Conservation (phyloP, 2,797 vertebrate genomes). For the Eulemur mongoz region DNA sequence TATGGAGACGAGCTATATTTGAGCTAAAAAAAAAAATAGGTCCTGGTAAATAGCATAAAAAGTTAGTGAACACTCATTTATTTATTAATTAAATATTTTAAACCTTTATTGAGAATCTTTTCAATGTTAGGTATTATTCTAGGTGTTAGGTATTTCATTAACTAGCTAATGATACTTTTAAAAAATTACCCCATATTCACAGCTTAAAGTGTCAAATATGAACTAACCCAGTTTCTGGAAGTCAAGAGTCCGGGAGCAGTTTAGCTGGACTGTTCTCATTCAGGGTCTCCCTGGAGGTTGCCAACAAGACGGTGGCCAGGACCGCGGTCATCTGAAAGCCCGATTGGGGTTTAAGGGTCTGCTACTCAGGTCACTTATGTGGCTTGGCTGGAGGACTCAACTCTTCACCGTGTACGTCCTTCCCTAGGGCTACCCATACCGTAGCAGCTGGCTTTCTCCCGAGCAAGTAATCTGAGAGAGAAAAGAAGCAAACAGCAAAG, state of each 20-base stretch:
- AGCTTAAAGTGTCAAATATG: neutral
- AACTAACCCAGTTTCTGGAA: neutral
- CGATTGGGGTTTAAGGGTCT: neutral
- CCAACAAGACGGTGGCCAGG: neutral
- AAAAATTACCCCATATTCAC: neutral
- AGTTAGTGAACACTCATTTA: neutral
- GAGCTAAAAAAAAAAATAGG: neutral
- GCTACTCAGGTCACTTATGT: neutral
- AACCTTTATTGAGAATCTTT: neutral
- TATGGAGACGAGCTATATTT: neutral
- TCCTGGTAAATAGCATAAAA: neutral
- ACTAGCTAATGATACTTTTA: neutral
- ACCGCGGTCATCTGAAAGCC: neutral
- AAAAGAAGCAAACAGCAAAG: neutral
- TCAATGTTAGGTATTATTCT: neutral
- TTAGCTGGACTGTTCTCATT: neutral
- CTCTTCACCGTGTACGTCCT: neutral
- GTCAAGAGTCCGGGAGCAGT: neutral
- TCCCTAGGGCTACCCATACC: rapidly evolving
- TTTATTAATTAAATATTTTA: neutral
- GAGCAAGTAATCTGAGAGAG: neutral
- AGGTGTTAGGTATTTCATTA: neutral
- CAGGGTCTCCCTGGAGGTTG: neutral
- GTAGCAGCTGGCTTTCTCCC: neutral
- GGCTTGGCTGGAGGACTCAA: neutral